Percentiles rank a stretch among this genome's conserved stretches.
These are phyloP conservation scores for Pontoporia blainvillei DNA, from an alignment of 2,113 vertebrate species.

Conservation along the genomic window DNA sequence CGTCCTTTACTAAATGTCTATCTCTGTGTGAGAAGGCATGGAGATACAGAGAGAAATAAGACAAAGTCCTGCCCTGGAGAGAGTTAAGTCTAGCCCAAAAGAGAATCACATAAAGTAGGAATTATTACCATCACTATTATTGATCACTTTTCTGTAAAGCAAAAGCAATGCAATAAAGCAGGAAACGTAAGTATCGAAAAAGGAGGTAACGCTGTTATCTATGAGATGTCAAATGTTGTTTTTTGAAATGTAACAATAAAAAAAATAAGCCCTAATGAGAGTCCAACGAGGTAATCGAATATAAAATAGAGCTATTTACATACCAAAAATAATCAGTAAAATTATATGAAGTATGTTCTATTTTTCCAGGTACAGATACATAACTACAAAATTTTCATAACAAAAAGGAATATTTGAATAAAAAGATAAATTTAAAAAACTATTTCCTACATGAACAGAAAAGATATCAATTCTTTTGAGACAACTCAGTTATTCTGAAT, in stretches of 20 bases:
- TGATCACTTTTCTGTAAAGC: neutral
- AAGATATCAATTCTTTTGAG: neutral
- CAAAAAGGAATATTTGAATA: neutral
- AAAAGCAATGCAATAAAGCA: slow-evolving; percentile 27
- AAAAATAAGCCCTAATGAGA: neutral
- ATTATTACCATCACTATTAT: neutral
- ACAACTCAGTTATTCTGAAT: neutral
- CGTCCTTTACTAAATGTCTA: neutral
- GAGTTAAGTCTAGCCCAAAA: slow-evolving; percentile 1
- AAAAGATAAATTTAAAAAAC: neutral
- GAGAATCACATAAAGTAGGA: neutral
- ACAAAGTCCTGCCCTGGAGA: neutral
- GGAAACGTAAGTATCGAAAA: neutral
- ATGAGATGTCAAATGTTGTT: neutral
- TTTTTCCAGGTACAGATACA: neutral
- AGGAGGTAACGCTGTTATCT: neutral
- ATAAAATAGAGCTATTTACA: neutral
- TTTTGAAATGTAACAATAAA: neutral
- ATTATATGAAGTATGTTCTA: neutral
- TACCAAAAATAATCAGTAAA: neutral
- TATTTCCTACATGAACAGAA: neutral
- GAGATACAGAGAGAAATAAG: neutral
- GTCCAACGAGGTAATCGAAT: neutral
- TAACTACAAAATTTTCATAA: neutral
- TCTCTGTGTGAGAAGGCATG: neutral